These are phyloP conservation scores for Daphoenositta chrysoptera DNA, from an alignment of 2,113 vertebrate species.

Conservation along the genomic window DNA sequence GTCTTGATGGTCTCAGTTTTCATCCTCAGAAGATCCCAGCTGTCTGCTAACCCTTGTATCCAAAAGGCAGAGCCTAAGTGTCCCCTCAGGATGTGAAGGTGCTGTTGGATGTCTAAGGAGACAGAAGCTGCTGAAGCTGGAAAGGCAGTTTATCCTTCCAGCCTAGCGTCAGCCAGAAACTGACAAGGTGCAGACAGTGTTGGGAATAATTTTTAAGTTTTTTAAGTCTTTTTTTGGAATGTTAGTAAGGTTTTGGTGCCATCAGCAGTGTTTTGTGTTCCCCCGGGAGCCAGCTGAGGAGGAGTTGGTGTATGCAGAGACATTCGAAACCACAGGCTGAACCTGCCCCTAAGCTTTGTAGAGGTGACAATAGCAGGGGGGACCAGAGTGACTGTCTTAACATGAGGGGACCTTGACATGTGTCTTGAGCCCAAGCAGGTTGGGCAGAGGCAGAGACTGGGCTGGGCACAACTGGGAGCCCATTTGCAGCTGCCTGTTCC, in stretches of 20 bases:
- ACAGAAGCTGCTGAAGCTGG: not conserved
- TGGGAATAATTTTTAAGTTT: not conserved
- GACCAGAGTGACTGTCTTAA: not conserved
- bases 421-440: not conserved
- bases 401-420: not conserved
- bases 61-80: not conserved
- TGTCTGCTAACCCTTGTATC: not conserved
- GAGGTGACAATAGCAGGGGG: not conserved
- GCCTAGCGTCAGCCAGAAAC: not conserved
- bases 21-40: not conserved
- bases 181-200: not conserved
- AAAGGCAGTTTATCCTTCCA: not conserved
- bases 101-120: not conserved
- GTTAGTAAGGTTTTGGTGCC: not conserved
- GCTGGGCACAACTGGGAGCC: not conserved
- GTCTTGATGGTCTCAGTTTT: not conserved
- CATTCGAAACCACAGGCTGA: accelerated
- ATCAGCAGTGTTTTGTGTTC: not conserved
- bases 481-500: not conserved
- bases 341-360: not conserved
- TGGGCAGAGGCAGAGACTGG: not conserved
- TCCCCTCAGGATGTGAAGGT: not conserved
- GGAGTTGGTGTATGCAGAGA: not conserved
- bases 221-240: not conserved
- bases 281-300: not conserved